Evolutionary conservation across 2,888 invertebrate genomes (phyloP).

Genomic region (Agrenia bidenticulata): DNA sequence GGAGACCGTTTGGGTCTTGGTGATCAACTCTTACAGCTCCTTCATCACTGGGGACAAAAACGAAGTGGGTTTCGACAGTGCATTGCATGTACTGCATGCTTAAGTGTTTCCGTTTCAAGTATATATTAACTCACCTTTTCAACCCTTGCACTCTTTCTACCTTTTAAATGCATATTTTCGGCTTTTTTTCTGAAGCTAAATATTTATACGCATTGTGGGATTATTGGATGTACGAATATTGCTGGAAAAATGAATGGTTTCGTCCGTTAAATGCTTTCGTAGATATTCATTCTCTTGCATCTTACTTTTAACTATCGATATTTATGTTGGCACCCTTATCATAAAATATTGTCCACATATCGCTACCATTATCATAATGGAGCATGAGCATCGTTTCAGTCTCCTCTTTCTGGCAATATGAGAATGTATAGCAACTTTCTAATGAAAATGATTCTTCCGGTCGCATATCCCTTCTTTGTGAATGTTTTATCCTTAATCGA

Average conservation of each 20-base stretch:
- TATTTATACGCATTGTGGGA: no score
- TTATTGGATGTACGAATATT: no score
- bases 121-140: not conserved
- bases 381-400: not conserved
- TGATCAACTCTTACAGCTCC: slow-evolving; percentile 51
- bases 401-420: not conserved
- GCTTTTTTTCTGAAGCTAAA: no score
- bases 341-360: no score
- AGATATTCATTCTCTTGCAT: no score
- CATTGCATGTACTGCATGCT: not conserved
- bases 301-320: no score
- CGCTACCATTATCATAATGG: no score
- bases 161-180: not conserved
- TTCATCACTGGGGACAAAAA: slow-evolving; percentile 51
- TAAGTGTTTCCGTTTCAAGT: slow-evolving; percentile 4
- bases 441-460: not conserved
- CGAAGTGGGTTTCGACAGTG: slow-evolving; percentile 43
- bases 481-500: not conserved
- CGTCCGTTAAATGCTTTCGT: no score
- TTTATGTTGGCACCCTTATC: no score
- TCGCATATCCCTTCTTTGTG: slow-evolving; percentile 2
- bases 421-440: not conserved
- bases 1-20: slow-evolving; percentile 48
- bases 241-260: no score
- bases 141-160: not conserved